Evolutionary conservation across 2,888 invertebrate genomes (phyloP).

Genomic region (Erebia ligea): DNA sequence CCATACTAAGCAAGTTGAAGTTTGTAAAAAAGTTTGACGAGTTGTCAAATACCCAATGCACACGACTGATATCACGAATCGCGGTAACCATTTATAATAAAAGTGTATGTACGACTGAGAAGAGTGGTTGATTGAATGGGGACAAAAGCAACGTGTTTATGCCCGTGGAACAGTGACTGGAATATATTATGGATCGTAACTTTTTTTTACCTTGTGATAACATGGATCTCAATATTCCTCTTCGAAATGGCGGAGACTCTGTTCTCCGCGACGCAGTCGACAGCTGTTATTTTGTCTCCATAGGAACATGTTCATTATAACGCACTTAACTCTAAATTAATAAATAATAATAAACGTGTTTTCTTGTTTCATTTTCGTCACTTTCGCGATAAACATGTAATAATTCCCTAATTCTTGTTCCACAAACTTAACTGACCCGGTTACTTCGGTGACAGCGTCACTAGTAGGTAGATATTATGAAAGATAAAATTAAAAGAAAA

Average conservation of each 20-base stretch:
- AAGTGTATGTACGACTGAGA: slow-evolving; percentile 18
- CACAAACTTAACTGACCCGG: too few relatives aligned
- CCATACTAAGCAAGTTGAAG: too few relatives aligned
- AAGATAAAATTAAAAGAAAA: too few relatives aligned
- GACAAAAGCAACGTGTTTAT: slow-evolving; percentile 54
- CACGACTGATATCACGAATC: slow-evolving; percentile 28
- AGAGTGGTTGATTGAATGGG: slow-evolving; percentile 59
- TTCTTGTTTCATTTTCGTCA: slow-evolving; percentile 52
- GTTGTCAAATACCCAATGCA: too few relatives aligned
- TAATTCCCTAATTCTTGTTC: too few relatives aligned
- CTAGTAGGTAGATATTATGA: too few relatives aligned
- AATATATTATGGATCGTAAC: slow-evolving; percentile 48
- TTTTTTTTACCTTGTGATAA: slow-evolving; percentile 65
- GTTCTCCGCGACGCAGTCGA: slow-evolving; percentile 32
- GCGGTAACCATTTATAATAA: slow-evolving; percentile 21
- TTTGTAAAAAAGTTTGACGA: too few relatives aligned
- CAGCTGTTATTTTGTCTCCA: slow-evolving; percentile 67
- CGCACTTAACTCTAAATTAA: slow-evolving; percentile 79
- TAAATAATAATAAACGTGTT: slow-evolving; percentile 71
- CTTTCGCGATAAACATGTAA: too few relatives aligned
- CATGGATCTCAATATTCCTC: slow-evolving; percentile 71
- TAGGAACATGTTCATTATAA: slow-evolving; percentile 67
- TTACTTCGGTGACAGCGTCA: too few relatives aligned
- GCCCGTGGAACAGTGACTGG: slow-evolving; percentile 45
- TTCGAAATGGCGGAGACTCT: slow-evolving; percentile 28